A percentile compares a stretch with the other conserved stretches of the same genome.
Evolutionary conservation across 2,113 vertebrate species (phyloP).

Genomic region (Gavia stellata): DNA sequence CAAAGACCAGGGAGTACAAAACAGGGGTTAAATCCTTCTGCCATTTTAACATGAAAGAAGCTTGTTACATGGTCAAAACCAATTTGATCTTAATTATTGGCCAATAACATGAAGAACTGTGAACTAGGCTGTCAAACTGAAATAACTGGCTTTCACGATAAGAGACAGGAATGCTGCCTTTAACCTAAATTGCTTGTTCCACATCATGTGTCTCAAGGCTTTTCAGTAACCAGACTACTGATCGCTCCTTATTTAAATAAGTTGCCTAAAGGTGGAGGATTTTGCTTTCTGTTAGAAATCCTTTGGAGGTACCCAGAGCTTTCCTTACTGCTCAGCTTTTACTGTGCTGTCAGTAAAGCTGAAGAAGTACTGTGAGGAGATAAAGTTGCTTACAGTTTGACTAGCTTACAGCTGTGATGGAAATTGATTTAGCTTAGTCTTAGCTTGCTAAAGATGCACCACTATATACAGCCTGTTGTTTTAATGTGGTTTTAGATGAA

Average conservation of each 20-base stretch:
- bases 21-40: not conserved
- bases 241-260: not conserved
- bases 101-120: not conserved
- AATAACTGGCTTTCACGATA: not conserved
- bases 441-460: not conserved
- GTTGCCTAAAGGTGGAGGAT: not conserved
- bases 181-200: not conserved
- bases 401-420: not conserved
- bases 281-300: not conserved
- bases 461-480: fast-evolving
- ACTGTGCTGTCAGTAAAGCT: not conserved
- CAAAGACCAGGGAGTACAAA: not conserved
- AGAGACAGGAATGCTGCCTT: not conserved
- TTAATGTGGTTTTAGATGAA: not conserved
- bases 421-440: not conserved
- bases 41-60: not conserved
- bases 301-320: not conserved
- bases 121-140: not conserved
- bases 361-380: not conserved
- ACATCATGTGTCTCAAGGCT: not conserved
- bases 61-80: not conserved
- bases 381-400: not conserved
- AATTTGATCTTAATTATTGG: not conserved
- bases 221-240: not conserved
- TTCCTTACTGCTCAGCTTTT: not conserved